Base-by-base conservation (phyloP, 1,140 invertebrate genomes). In the Bombus terrestris region DNA sequence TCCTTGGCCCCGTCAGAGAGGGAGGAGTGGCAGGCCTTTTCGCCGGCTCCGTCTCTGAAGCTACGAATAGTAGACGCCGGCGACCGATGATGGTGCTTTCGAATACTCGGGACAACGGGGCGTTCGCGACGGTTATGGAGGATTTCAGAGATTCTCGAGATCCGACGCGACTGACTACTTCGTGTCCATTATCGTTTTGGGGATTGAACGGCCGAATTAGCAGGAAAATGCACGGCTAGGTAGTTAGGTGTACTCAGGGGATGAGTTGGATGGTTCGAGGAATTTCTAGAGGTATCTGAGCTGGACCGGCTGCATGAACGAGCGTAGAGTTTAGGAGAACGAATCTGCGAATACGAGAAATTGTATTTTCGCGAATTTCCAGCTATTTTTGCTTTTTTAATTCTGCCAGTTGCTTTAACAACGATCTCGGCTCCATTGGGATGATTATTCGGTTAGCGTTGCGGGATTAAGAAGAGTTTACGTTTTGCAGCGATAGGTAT, bases 1-100 rank as follows among this genome's bases (percentile, higher is more conserved):
- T 74, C 32, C 41, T 74, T 74, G 73, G 73, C 32, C 43, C 43
- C 28, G 41, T 32, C 43, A n/a, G 15, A 32, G 43, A 75, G 73
- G 73, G 43, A 75, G 41, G 73, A 75, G 72, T 74, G n/a, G 72
- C n/a, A 47, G 73, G 73, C 73, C 73, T 75, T 75, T 75, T 75
- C 73, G 73, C 22, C 43, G 73, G 28, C 3, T 62, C 47, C 73
- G 73, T 53, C 73, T 75, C 73, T 13, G 41, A 39, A 28, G n/a
- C 75, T 35, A 41, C 57, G 37, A 39, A 22, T 62, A 22, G 74
- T 77, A 62, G 75, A 77, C 57, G 37, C 15, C 43, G 41, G 57
- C 53, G 35, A 77, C 75, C 35, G 53, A 62, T 41, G 75, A 59
- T 39, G 75, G 57, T 62, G 73, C 73, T 77, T 64, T 77, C 25